phyloP scores from a whole-genome alignment of 2,888 invertebrate species.

The Plagodis dolabraria region DNA sequence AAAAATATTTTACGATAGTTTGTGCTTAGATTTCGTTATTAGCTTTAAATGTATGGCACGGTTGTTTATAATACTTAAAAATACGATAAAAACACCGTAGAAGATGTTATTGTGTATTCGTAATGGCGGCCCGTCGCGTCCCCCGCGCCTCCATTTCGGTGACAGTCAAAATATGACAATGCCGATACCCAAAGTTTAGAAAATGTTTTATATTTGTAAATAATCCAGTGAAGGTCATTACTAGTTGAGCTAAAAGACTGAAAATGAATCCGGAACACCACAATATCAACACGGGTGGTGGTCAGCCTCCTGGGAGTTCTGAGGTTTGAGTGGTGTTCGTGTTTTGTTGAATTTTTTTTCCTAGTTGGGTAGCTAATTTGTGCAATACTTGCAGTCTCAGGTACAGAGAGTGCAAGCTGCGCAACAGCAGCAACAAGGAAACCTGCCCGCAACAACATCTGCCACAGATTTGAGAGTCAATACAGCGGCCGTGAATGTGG shows the following conservation, averaged over 20 bases:
- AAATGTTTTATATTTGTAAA: constrained; percentile 75
- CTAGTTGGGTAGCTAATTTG: constrained; percentile 51
- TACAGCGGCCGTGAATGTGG: constrained; percentile 88
- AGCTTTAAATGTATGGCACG: constrained; percentile 10
- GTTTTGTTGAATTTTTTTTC: constrained; percentile 49
- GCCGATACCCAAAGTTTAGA: constrained; percentile 75
- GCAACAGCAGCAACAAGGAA: constrained; percentile 70
- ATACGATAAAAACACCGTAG: constrained; percentile 33
- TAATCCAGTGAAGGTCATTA: constrained; percentile 58
- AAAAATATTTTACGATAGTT: constrained; percentile 11
- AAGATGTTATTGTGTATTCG: constrained; percentile 84
- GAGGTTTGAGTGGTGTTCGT: constrained; percentile 74
- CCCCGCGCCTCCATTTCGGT: constrained; percentile 87
- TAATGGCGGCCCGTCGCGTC: constrained; percentile 88
- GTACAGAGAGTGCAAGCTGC: constrained; percentile 69
- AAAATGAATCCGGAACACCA: constrained; percentile 83
- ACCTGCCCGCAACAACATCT: constrained; percentile 80
- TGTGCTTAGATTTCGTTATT: constrained; percentile 12
- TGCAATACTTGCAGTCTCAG: constrained; percentile 66
- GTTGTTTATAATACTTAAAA: constrained; percentile 30
- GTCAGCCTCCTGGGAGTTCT: constrained; percentile 82
- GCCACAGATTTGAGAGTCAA: constrained; percentile 87
- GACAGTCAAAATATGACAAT: constrained; percentile 86
- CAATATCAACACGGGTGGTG: constrained; percentile 86
- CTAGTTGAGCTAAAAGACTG: constrained; percentile 53